Evolutionary conservation across 1,140 invertebrate genomes (phyloP), one percentile per base, ranked within the genome.

Genomic region (Onthophagus taurus): DNA sequence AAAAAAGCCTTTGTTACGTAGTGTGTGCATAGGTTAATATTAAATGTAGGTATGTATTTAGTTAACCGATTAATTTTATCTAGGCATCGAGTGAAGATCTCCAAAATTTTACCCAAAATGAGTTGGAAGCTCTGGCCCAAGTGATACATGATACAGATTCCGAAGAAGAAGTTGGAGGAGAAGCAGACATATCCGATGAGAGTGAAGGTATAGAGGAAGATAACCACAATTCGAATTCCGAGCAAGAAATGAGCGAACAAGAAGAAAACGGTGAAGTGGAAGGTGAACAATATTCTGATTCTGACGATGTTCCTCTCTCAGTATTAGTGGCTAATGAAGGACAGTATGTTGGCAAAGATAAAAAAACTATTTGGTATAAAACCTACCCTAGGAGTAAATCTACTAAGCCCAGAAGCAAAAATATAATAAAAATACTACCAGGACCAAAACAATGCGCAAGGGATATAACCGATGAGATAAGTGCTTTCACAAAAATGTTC

Each of bases 321-420:
- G n/a, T n/a, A n/a, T n/a, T n/a, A 37, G 14, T n/a, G 5, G 13
- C 13, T n/a, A n/a, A n/a, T n/a, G 31, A n/a, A 14, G 31, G 7
- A 11, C 13, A 31, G 12, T n/a, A 14, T 38, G 35, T 38, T 38
- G 35, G 35, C 17, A 38, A 19, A 21, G 35, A 38, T 14, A 38
- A n/a, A 38, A 14, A 38, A 38, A 38, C 35, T 38, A 38, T 19
- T 11, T 38, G 35, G 35, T 38, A 38, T 38, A 38, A 38, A 38
- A 38, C 17, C 13, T 19, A 14, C 17, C 17, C 2, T 38, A 38
- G 17, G n/a, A 16, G 12, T 38, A 38, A 38, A 16, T 33, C 17
- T 33, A 33, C 12, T 33, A 33, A 33, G 17, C 13, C 31, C 17
- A 16, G 12, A 33, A 33, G 8, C 17, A 12, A 8, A 33, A 33